Conservation (phyloP, 1,140 invertebrate species). For the Drosophila asahinai region DNA sequence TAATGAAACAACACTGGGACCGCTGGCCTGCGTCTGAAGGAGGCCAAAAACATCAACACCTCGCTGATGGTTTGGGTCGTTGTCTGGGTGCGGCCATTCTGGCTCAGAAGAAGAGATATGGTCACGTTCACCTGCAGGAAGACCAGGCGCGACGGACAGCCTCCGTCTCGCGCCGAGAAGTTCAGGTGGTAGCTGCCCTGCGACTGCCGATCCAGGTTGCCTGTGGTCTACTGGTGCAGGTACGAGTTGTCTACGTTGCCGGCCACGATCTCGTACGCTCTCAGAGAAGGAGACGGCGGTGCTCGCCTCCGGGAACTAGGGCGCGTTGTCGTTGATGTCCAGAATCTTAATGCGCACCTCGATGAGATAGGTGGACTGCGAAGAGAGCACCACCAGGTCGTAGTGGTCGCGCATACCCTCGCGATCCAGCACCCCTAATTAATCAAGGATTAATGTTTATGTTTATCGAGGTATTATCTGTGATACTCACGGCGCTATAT, state of each 20-base stretch:
- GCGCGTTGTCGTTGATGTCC: conserved; percentile 96
- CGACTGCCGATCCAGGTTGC: conserved; percentile 94
- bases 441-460: not conserved
- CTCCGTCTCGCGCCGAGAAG: conserved; percentile 95
- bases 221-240: conserved; percentile 95
- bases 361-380: conserved; percentile 96
- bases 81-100: too few relatives aligned
- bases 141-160: conserved; percentile 91
- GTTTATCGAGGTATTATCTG: not conserved
- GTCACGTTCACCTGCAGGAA: conserved; percentile 95
- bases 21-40: too few relatives aligned
- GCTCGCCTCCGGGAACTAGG: conserved; percentile 94
- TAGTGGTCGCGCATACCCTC: conserved; percentile 93
- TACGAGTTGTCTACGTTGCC: conserved; percentile 95
- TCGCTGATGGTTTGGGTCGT: too few relatives aligned
- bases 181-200: conserved; percentile 93
- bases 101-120: conserved; percentile 84
- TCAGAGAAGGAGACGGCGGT: conserved; percentile 95
- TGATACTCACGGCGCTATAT: conserved; percentile 39
- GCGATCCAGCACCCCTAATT: conserved; percentile 89
- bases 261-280: conserved; percentile 95
- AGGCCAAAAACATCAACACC: too few relatives aligned
- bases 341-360: conserved; percentile 94
- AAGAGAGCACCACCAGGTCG: conserved; percentile 95
- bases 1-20: too few relatives aligned